phyloP scores from a whole-genome alignment of 2,797 vertebrate genomes.

The Anomalospiza imberbis region DNA sequence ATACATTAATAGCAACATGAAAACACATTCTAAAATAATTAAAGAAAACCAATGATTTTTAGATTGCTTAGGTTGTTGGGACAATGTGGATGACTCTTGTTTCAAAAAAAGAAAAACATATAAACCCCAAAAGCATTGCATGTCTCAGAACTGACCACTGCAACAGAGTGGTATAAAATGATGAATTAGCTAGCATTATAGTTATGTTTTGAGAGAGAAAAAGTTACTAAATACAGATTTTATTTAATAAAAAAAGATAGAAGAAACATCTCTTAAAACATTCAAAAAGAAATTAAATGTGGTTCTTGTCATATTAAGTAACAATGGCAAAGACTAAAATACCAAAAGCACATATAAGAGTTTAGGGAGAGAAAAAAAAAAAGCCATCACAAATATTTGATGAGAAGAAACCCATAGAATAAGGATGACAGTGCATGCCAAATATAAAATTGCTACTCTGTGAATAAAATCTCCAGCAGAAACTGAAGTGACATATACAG shows the following conservation, averaged over 20 bases:
- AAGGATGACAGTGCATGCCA: background rate
- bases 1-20: background rate
- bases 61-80: background rate
- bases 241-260: background rate
- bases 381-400: background rate
- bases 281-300: background rate
- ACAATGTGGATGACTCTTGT: background rate
- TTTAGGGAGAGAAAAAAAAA: background rate
- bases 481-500: background rate
- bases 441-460: background rate
- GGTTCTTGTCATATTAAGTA: background rate
- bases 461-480: background rate
- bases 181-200: background rate
- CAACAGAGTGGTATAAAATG: background rate
- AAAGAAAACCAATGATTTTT: background rate
- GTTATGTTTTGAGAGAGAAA: background rate
- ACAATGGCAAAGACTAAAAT: background rate
- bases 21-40: background rate
- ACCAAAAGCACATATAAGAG: background rate
- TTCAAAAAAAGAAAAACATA: background rate
- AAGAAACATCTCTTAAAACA: background rate
- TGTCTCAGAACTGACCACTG: background rate
- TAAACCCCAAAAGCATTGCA: background rate
- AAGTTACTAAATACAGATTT: background rate
- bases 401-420: background rate